phyloP scores from a whole-genome alignment of 2,888 invertebrate species.

The Schrankia costaestrigalis region DNA sequence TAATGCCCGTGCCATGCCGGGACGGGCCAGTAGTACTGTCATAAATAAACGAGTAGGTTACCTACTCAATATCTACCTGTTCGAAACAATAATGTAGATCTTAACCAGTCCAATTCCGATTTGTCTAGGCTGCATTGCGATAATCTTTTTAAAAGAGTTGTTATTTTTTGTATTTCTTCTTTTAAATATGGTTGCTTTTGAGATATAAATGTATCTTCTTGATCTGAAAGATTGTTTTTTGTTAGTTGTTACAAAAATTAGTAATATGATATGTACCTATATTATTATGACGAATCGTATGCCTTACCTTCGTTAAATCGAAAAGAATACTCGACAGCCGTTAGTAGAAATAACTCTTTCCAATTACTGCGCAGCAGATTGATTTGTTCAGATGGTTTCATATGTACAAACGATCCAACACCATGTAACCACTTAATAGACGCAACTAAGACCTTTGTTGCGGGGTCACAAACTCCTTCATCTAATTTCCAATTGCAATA shows the following conservation, averaged over 20 bases:
- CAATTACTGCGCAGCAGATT: conserved; percentile 88
- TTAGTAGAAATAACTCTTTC: conserved; percentile 91
- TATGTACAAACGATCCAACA: conserved; percentile 87
- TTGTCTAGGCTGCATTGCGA: conserved; percentile 86
- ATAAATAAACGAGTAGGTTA: background rate
- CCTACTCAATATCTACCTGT: conserved; percentile 78
- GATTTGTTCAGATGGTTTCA: conserved; percentile 84
- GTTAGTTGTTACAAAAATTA: too few relatives aligned
- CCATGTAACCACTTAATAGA: conserved; percentile 90
- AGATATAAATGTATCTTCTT: conserved; percentile 42
- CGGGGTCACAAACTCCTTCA: conserved; percentile 81
- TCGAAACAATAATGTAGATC: conserved; percentile 90
- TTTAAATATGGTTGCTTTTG: conserved; percentile 78
- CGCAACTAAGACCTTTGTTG: conserved; percentile 87
- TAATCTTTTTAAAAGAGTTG: conserved; percentile 84
- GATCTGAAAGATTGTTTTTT: conserved; percentile 59
- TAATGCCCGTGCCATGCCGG: too few relatives aligned
- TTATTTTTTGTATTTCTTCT: conserved; percentile 70
- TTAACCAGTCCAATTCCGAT: conserved; percentile 92
- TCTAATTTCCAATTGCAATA: conserved; percentile 64
- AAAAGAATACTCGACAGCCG: conserved; percentile 90
- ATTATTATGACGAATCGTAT: too few relatives aligned
- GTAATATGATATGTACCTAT: too few relatives aligned
- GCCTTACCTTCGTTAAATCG: conserved; percentile 85
- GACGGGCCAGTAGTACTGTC: too few relatives aligned